A percentile compares a stretch with the other conserved stretches of the same genome.
Evolutionary conservation across 2,113 vertebrate genomes (phyloP).

Genomic region (Callorhinus ursinus): DNA sequence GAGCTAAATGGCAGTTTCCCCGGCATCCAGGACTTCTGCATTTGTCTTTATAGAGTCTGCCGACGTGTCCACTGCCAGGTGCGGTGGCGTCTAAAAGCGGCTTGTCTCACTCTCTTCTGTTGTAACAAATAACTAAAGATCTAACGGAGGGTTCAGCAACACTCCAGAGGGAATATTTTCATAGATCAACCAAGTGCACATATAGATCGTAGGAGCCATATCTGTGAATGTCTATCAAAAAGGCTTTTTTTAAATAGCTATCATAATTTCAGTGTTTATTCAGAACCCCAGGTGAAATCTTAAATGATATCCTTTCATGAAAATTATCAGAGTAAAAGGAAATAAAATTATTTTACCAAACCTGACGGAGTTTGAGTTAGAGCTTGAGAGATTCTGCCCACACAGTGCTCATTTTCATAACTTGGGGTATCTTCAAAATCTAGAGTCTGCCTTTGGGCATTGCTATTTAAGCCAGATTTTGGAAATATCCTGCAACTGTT

Average conservation of each 20-base stretch:
- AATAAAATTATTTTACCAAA: constrained; percentile 47
- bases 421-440: constrained; percentile 72
- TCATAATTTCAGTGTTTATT: constrained; percentile 18
- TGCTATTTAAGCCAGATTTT: constrained; percentile 68
- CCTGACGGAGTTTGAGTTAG: neutral
- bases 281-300: constrained; percentile 59
- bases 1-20: neutral
- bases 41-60: neutral
- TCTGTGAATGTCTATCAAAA: neutral
- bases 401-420: constrained; percentile 60
- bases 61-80: neutral
- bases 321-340: constrained; percentile 70
- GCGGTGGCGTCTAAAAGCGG: neutral
- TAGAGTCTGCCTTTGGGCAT: constrained; percentile 63
- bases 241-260: constrained; percentile 13
- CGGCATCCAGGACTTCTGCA: neutral
- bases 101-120: neutral
- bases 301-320: constrained; percentile 58
- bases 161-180: neutral
- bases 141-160: neutral
- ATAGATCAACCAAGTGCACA: neutral
- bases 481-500: constrained; percentile 75
- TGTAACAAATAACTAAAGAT: neutral
- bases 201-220: neutral
- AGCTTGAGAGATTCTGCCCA: constrained; percentile 9